Percentiles rank a stretch among this genome's conserved stretches.
These are phyloP conservation scores for Oscheius sp. DNA, from an alignment of 2,888 invertebrate species.

Conservation along the genomic window DNA sequence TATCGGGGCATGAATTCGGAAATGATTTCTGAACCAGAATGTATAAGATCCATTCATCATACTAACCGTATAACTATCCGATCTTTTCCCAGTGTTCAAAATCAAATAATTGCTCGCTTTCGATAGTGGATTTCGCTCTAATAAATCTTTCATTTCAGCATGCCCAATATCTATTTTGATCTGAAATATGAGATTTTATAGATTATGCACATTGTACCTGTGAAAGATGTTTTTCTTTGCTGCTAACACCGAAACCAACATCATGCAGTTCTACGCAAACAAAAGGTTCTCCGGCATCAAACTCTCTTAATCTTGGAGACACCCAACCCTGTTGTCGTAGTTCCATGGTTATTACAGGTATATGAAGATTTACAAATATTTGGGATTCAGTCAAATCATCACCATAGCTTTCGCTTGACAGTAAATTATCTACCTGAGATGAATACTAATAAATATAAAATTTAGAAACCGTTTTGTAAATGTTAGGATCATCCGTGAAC, in stretches of 20 bases:
- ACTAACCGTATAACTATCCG: neutral
- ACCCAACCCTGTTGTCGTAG: constrained; percentile 36
- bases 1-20: constrained; percentile 24
- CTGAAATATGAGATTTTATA: constrained; percentile 33
- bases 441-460: neutral
- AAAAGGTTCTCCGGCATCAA: constrained; percentile 58
- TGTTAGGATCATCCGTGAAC: constrained; percentile 49
- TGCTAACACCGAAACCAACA: constrained; percentile 55
- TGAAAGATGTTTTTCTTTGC: constrained; percentile 59
- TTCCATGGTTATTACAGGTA: constrained; percentile 41
- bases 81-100: constrained; percentile 14
- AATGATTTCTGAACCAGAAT: constrained; percentile 29
- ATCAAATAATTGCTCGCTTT: neutral
- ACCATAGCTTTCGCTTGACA: constrained; percentile 3
- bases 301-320: constrained; percentile 18
- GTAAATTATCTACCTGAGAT: neutral
- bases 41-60: too few relatives aligned
- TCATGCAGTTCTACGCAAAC: constrained; percentile 55
- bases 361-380: constrained; percentile 47
- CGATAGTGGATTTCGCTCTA: neutral
- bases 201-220: neutral
- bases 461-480: constrained; percentile 38
- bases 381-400: constrained; percentile 47
- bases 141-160: constrained; percentile 52
- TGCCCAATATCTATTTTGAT: constrained; percentile 55